Percentiles rank a stretch among this genome's conserved stretches.
Conservation (phyloP, 2,797 vertebrate species). For the Artibeus jamaicensis region DNA sequence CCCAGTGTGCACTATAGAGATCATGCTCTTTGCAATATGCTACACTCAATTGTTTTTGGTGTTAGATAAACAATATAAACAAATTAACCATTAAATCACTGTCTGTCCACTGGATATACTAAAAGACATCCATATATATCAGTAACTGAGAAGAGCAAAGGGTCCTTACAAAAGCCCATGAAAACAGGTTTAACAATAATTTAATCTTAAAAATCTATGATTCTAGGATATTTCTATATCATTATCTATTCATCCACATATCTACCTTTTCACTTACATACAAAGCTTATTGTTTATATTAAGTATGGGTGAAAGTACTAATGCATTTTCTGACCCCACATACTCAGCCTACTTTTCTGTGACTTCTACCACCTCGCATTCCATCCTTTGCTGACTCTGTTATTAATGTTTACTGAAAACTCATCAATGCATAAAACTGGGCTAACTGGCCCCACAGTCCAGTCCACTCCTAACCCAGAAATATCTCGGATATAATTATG, state of each 20-base stretch:
- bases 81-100: background rate
- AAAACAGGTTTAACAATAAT: background rate
- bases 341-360: background rate
- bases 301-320: background rate
- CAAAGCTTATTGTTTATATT: background rate
- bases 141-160: background rate
- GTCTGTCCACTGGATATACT: background rate
- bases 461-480: background rate
- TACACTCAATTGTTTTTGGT: background rate
- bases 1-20: background rate
- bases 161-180: background rate
- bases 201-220: background rate
- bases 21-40: background rate
- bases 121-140: background rate
- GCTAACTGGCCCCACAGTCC: background rate
- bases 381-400: background rate
- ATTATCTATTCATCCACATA: background rate
- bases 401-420: background rate
- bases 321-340: background rate
- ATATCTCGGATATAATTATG: background rate
- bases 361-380: background rate
- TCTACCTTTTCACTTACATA: background rate
- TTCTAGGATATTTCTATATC: background rate
- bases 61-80: background rate
- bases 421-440: background rate